Conservation (phyloP, 2,113 vertebrate genomes). For the Siniperca chuatsi region DNA sequence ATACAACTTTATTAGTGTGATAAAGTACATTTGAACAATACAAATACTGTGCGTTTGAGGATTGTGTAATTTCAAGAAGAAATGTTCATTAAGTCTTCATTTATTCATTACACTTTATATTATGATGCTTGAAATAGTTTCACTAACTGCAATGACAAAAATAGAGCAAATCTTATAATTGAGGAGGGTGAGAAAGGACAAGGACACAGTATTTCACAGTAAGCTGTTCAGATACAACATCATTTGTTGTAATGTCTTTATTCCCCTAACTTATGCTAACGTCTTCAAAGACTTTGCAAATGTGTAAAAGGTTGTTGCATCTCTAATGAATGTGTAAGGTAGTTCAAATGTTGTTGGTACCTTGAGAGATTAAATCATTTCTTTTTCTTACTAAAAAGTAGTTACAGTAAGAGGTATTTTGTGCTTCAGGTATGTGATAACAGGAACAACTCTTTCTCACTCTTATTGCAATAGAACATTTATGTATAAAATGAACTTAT, state of each 20-base stretch:
- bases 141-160: background rate
- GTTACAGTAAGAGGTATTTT: background rate
- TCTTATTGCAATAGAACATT: background rate
- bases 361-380: background rate
- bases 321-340: background rate
- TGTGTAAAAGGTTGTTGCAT: background rate
- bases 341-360: constrained; percentile 12
- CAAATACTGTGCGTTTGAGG: constrained; percentile 15
- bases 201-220: background rate
- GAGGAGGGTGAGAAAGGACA: background rate
- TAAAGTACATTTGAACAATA: constrained; percentile 8
- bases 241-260: background rate
- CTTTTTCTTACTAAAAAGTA: background rate
- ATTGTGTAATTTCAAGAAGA: background rate
- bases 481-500: background rate
- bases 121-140: background rate
- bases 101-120: background rate
- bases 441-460: background rate
- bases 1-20: constrained; percentile 52
- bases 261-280: background rate
- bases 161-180: background rate
- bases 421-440: constrained; percentile 22
- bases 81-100: background rate
- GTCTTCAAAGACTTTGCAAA: background rate
- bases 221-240: constrained; percentile 5